A percentile compares a stretch with the other conserved stretches of the same genome.
These are phyloP conservation scores for Koerneria pararmatus DNA, from an alignment of 2,888 invertebrate species.

Conservation along the genomic window DNA sequence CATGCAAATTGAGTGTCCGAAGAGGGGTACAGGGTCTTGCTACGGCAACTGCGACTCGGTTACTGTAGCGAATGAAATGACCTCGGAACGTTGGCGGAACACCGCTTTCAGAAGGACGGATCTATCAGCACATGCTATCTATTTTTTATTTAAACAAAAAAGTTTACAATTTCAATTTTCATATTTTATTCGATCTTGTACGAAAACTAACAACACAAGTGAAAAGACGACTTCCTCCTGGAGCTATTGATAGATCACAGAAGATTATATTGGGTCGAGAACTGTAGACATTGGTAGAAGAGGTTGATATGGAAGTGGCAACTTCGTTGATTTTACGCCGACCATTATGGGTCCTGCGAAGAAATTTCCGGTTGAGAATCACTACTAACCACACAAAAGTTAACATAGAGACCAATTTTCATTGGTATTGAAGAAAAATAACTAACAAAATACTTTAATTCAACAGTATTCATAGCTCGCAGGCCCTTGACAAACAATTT, in stretches of 20 bases:
- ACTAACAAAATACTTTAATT: too few species aligned
- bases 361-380: too few species aligned
- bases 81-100: conserved; percentile 20
- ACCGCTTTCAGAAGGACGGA: conserved; percentile 8
- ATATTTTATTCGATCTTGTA: too few species aligned
- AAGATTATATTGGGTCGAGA: conserved; percentile 20
- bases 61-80: conserved; percentile 15
- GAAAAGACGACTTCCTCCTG: conserved; percentile 8
- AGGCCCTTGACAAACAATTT: too few species aligned
- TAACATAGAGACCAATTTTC: too few species aligned
- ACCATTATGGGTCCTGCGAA: too few species aligned
- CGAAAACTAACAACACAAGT: conserved; percentile 6
- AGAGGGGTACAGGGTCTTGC: conserved; percentile 17
- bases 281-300: conserved; percentile 16
- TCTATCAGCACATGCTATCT: not conserved
- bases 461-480: too few species aligned
- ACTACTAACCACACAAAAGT: too few species aligned
- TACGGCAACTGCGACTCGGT: conserved; percentile 14
- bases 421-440: too few species aligned
- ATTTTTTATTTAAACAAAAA: too few species aligned
- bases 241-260: conserved; percentile 12
- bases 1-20: not conserved
- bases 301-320: conserved; percentile 14
- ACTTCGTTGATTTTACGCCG: too few species aligned
- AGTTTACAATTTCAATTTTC: too few species aligned